phyloP scores from a whole-genome alignment of 53 echinoderm and acorn worm species.

The Holothuria scabra region DNA sequence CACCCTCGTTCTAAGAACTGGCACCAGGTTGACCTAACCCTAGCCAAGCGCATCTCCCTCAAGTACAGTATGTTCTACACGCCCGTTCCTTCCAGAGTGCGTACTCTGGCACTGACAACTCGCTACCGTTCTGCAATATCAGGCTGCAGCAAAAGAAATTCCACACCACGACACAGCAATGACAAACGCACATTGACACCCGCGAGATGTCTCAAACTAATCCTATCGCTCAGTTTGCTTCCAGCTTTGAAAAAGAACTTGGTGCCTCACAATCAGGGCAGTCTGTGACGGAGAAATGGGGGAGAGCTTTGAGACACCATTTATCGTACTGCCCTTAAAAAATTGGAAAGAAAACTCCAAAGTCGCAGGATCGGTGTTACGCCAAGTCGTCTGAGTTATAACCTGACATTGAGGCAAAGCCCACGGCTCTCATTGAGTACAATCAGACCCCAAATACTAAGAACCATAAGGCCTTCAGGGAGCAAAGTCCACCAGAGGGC shows the following conservation, averaged over 20 bases:
- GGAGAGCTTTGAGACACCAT: slow-evolving; percentile 16
- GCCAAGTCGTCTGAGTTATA: slow-evolving; percentile 47
- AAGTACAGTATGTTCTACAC: slow-evolving; percentile 1
- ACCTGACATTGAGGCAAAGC: slow-evolving; percentile 63
- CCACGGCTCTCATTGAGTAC: slow-evolving; percentile 36
- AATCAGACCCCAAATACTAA: slow-evolving; percentile 41
- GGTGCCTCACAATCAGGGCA: not conserved
- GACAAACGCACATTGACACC: slow-evolving; percentile 20
- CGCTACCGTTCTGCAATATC: slow-evolving; percentile 26
- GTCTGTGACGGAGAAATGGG: slow-evolving; percentile 7
- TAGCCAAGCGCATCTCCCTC: slow-evolving; percentile 1
- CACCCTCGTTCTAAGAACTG: slow-evolving; percentile 56
- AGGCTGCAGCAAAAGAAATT: slow-evolving; percentile 26
- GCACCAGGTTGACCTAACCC: slow-evolving; percentile 50
- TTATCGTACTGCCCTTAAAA: slow-evolving; percentile 37
- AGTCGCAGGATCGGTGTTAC: slow-evolving; percentile 47
- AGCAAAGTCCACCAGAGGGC: slow-evolving; percentile 23
- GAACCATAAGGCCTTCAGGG: slow-evolving; percentile 33
- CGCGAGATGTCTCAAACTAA: slow-evolving; percentile 23
- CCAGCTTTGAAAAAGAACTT: slow-evolving; percentile 10
- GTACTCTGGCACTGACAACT: slow-evolving; percentile 51
- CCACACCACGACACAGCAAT: not conserved
- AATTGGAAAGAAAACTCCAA: slow-evolving; percentile 34
- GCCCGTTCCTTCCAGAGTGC: slow-evolving; percentile 28
- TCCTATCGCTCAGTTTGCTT: slow-evolving; percentile 28